Evolutionary conservation across 1,140 invertebrate species (phyloP).

Genomic region (Popillia japonica): DNA sequence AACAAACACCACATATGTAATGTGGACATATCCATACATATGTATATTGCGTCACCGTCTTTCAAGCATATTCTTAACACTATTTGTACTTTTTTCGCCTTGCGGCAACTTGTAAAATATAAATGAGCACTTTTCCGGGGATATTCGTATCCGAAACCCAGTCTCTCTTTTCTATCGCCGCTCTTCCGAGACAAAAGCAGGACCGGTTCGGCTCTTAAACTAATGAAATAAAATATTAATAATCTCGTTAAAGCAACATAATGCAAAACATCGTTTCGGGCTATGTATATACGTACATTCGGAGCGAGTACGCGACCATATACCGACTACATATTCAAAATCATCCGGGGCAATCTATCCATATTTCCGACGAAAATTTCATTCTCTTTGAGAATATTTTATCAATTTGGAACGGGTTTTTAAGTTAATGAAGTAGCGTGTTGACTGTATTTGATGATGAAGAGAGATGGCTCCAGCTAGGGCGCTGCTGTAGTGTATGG

Average conservation of each 20-base stretch:
- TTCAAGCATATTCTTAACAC: conserved; percentile 8
- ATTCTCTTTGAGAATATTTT: conserved; percentile 44
- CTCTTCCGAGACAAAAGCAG: conserved; percentile 26
- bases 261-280: conserved; percentile 31
- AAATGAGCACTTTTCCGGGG: conserved; percentile 31
- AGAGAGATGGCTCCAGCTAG: not conserved
- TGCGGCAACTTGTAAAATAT: conserved; percentile 33
- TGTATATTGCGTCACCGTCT: not conserved
- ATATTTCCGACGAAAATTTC: conserved; percentile 15
- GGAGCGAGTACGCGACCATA: not conserved
- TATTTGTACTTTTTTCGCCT: conserved; percentile 30
- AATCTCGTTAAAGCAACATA: conserved; percentile 36
- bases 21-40: not conserved
- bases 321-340: no score
- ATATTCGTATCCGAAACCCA: not conserved
- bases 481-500: not conserved
- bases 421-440: conserved; percentile 30
- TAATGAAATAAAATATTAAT: conserved; percentile 40
- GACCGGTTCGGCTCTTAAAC: conserved; percentile 29
- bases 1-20: no score
- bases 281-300: conserved; percentile 3
- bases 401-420: conserved; percentile 40
- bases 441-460: conserved; percentile 22
- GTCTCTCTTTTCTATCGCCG: not conserved
- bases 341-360: not conserved